These are phyloP conservation scores for Lasioglossum baleicum DNA, from an alignment of 1,140 invertebrate genomes.

Conservation along the genomic window DNA sequence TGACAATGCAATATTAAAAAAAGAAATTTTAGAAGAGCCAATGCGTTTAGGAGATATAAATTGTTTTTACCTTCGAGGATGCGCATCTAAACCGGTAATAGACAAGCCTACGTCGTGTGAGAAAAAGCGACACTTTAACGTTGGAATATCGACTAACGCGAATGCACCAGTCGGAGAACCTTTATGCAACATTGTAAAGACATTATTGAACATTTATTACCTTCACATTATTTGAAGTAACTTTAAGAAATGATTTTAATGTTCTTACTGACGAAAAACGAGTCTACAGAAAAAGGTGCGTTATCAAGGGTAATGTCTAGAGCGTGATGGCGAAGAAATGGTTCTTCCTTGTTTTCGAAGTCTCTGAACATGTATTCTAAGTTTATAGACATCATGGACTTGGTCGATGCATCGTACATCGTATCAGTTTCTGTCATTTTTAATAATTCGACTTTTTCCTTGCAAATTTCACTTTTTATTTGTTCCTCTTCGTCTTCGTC, in stretches of 20 bases:
- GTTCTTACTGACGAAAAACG: slow-evolving; percentile 60
- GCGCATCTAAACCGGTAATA: slow-evolving; percentile 56
- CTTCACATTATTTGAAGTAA: too few relatives aligned
- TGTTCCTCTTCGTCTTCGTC: not conserved
- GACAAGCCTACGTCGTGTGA: slow-evolving; percentile 16
- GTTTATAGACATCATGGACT: slow-evolving; percentile 37
- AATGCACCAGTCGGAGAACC: slow-evolving; percentile 54
- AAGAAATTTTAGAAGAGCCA: too few relatives aligned
- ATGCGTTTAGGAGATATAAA: too few relatives aligned
- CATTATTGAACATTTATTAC: too few relatives aligned
- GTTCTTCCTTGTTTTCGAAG: not conserved
- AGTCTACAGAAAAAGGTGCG: slow-evolving; percentile 30
- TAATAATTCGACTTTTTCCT: not conserved
- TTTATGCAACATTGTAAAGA: slow-evolving; percentile 21
- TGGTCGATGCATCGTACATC: slow-evolving; percentile 8
- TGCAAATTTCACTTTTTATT: not conserved
- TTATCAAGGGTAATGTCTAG: slow-evolving; percentile 36
- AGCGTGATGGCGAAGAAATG: not conserved
- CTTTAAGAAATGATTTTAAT: not conserved
- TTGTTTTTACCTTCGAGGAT: slow-evolving; percentile 55
- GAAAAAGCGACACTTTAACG: slow-evolving; percentile 55
- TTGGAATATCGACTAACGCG: slow-evolving; percentile 55
- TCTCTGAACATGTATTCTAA: slow-evolving; percentile 34
- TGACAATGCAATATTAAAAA: too few relatives aligned
- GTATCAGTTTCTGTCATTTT: not conserved